Percentiles rank a stretch among this genome's conserved stretches.
phyloP scores from a whole-genome alignment of 2,113 vertebrate genomes.

The Corythornis cristatus region DNA sequence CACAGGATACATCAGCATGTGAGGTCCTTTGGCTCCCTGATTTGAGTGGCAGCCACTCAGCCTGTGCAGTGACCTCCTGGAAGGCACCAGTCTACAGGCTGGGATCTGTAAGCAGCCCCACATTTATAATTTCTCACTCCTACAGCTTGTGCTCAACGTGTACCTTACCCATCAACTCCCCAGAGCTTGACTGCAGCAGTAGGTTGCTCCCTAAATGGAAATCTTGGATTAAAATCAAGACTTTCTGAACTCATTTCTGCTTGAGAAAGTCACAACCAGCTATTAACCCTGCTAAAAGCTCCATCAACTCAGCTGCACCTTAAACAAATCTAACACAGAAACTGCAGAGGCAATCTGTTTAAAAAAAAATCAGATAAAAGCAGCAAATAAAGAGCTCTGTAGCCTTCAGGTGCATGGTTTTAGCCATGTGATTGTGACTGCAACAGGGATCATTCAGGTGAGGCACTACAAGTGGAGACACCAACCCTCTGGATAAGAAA shows the following conservation, averaged over 20 bases:
- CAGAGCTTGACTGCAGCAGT: not conserved
- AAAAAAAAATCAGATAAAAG: not conserved
- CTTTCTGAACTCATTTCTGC: constrained; percentile 8
- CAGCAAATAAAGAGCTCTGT: not conserved
- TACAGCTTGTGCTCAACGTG: not conserved
- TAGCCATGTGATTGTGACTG: not conserved
- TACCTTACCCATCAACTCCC: not conserved
- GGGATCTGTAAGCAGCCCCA: not conserved
- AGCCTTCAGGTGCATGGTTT: not conserved
- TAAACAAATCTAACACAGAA: not conserved
- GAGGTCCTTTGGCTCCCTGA: not conserved
- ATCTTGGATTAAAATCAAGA: not conserved
- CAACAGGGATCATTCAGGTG: not conserved
- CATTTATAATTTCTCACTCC: not conserved
- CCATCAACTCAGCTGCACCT: not conserved
- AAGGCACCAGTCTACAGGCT: not conserved
- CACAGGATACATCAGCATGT: accelerated
- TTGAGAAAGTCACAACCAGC: not conserved
- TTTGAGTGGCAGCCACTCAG: not conserved
- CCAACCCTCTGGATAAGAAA: not conserved
- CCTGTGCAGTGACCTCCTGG: not conserved
- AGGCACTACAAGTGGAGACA: not conserved
- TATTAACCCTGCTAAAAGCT: constrained; percentile 25
- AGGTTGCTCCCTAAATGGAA: constrained; percentile 17
- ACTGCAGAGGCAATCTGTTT: not conserved